A percentile compares a stretch with the other conserved stretches of the same genome.
These are phyloP conservation scores for Calliopsis andreniformis DNA, from an alignment of 1,140 invertebrate species.

Conservation along the genomic window DNA sequence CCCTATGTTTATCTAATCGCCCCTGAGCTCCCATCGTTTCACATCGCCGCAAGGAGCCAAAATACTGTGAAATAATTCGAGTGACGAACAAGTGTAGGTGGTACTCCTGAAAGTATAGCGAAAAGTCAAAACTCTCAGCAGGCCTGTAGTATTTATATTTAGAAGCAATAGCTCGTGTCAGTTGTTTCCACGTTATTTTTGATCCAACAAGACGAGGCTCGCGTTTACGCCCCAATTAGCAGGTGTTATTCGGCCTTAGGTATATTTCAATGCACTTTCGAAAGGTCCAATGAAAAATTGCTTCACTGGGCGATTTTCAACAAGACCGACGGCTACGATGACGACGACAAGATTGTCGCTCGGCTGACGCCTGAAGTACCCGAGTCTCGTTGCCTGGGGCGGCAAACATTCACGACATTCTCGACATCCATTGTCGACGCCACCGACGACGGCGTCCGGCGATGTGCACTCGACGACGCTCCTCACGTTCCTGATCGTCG, in stretches of 20 bases:
- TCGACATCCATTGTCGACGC: conserved; percentile 46
- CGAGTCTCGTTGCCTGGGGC: conserved; percentile 47
- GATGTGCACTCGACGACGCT: conserved; percentile 42
- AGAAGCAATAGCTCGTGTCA: no score
- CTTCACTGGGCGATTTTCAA: conserved; percentile 33
- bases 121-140: no score
- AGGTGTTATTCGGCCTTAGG: not conserved
- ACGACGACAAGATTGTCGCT: conserved; percentile 51
- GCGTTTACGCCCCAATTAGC: no score
- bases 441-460: conserved; percentile 35
- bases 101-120: no score
- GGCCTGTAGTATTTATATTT: no score
- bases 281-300: conserved; percentile 38
- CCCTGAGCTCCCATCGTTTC: no score
- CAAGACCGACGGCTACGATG: conserved; percentile 21
- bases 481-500: conserved; percentile 36
- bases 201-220: no score
- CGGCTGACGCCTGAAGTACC: conserved; percentile 52
- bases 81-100: no score
- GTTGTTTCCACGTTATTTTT: no score
- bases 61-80: no score
- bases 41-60: no score
- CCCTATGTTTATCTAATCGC: no score
- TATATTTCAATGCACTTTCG: not conserved
- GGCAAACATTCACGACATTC: conserved; percentile 52